Evolutionary conservation across 1,140 invertebrate genomes (phyloP).

Genomic region (Mya arenaria): DNA sequence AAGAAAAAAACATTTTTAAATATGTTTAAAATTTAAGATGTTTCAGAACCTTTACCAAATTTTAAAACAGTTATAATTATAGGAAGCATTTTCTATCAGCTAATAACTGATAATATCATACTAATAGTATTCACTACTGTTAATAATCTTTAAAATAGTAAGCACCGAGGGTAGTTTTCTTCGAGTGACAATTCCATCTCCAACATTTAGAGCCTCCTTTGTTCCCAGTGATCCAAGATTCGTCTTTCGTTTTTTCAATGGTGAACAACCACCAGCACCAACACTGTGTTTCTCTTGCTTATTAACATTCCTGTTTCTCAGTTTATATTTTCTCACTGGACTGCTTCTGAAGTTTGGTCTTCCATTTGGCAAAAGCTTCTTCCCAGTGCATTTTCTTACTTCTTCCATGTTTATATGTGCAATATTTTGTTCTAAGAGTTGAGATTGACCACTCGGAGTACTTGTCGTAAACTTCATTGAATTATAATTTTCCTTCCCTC

Average conservation of each 20-base stretch:
- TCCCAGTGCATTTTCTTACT: too few species aligned
- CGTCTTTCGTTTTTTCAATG: constrained; percentile 50
- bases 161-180: constrained; percentile 60
- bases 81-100: too few species aligned
- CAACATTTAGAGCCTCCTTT: constrained; percentile 23
- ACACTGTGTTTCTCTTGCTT: background rate
- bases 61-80: too few species aligned
- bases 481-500: background rate
- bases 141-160: too few species aligned
- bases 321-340: background rate
- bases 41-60: too few species aligned
- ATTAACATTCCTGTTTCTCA: background rate
- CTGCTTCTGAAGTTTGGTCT: background rate
- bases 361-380: background rate
- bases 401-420: too few species aligned
- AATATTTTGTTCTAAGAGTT: too few species aligned
- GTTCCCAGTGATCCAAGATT: background rate
- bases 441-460: too few species aligned
- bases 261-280: background rate
- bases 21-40: too few species aligned
- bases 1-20: too few species aligned
- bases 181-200: constrained; percentile 65
- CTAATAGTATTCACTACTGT: too few species aligned
- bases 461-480: background rate
- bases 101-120: too few species aligned